These are phyloP conservation scores for Caenorhabditis remanei DNA, from an alignment of 1,140 invertebrate species.

Conservation along the genomic window DNA sequence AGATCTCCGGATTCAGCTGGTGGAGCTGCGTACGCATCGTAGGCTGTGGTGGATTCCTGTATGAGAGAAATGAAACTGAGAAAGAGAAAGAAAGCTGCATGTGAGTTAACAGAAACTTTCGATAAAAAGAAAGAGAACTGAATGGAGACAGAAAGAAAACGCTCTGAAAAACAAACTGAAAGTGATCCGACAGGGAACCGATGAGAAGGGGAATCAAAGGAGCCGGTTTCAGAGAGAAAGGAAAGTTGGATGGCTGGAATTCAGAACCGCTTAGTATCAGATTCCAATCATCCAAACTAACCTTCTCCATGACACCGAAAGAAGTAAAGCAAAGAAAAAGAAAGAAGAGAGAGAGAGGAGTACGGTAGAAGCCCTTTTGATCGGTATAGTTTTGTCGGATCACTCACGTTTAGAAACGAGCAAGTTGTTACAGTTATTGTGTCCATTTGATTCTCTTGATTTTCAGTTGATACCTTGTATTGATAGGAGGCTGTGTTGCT, in stretches of 20 bases:
- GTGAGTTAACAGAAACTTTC: not conserved
- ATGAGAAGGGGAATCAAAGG: not conserved
- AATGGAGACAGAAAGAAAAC: not conserved
- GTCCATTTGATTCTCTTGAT: constrained; percentile 1
- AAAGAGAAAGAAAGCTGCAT: constrained; percentile 1
- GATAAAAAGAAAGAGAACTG: not conserved
- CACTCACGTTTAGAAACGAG: constrained; percentile 44
- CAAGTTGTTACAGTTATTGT: constrained; percentile 34
- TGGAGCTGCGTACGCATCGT: constrained; percentile 49
- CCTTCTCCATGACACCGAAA: not conserved
- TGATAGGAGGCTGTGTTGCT: not conserved
- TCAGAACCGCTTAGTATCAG: too few relatives aligned
- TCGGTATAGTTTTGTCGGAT: not conserved
- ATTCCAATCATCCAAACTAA: not conserved
- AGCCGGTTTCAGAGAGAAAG: not conserved
- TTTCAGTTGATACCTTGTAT: constrained; percentile 25
- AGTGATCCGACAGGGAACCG: constrained; percentile 57
- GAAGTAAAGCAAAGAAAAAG: constrained; percentile 22
- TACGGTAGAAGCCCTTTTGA: not conserved
- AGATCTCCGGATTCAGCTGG: constrained; percentile 60
- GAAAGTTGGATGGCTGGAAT: not conserved
- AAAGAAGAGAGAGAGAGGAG: not conserved
- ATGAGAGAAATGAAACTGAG: constrained; percentile 7
- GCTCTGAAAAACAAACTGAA: constrained; percentile 29
- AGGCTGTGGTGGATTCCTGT: constrained; percentile 16